Evolutionary conservation across 1,140 invertebrate species (phyloP).

Genomic region (Drosophila willistoni): DNA sequence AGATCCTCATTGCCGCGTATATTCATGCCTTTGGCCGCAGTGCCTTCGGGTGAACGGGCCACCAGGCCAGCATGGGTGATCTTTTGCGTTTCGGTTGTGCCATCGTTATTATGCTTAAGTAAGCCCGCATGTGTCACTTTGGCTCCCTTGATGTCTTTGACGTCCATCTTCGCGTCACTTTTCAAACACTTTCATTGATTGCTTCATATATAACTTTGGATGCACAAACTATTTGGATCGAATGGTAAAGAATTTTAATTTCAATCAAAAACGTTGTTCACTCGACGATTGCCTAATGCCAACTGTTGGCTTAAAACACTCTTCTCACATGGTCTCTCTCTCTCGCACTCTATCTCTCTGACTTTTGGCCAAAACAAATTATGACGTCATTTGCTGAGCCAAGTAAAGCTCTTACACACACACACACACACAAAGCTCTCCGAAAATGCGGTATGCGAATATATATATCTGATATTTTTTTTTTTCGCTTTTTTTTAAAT

Average conservation of each 20-base stretch:
- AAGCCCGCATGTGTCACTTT: conserved; percentile 82
- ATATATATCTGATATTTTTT: conserved; percentile 44
- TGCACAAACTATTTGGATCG: conserved; percentile 16
- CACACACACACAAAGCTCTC: conserved; percentile 45
- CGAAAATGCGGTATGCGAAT: conserved; percentile 65
- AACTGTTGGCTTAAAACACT: conserved; percentile 51
- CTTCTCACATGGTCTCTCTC: not conserved
- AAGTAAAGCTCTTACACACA: conserved; percentile 48
- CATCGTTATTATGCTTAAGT: conserved; percentile 81
- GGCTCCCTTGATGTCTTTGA: conserved; percentile 83
- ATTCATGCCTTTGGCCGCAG: conserved; percentile 95
- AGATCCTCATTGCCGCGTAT: conserved; percentile 96
- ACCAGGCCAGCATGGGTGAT: conserved; percentile 89
- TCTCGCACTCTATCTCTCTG: conserved; percentile 13
- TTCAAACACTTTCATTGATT: conserved; percentile 41
- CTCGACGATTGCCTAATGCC: conserved; percentile 66
- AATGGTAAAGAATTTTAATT: conserved; percentile 29
- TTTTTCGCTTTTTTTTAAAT: conserved; percentile 18
- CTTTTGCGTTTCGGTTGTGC: conserved; percentile 82
- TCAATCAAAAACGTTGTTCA: conserved; percentile 53
- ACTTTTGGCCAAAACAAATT: conserved; percentile 73
- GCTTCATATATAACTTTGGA: conserved; percentile 48
- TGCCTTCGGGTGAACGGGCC: conserved; percentile 94
- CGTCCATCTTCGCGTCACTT: conserved; percentile 71
- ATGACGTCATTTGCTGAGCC: conserved; percentile 61